phyloP scores from a whole-genome alignment of 1,140 invertebrate species.

The Hyphantria cunea region DNA sequence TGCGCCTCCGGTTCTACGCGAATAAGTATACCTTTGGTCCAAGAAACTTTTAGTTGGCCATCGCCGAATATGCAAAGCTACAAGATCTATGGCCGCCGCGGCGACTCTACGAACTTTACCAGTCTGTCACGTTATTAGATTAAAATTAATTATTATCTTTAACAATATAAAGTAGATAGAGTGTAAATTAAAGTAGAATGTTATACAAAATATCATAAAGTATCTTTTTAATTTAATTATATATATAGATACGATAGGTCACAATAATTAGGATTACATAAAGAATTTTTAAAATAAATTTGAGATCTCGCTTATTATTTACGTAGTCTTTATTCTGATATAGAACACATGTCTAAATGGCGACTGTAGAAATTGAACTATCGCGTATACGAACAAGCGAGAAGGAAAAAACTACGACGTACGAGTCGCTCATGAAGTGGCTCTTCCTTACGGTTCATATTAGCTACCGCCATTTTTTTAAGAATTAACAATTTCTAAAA shows the following conservation, averaged over 20 bases:
- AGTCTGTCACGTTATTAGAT: conserved; percentile 81
- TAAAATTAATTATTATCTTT: conserved; percentile 82
- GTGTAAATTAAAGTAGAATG: conserved; percentile 81
- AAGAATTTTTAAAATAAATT: conserved; percentile 81
- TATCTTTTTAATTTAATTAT: conserved; percentile 70
- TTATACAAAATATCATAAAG: conserved; percentile 81
- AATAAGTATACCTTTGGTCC: conserved; percentile 81
- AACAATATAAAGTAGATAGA: conserved; percentile 78
- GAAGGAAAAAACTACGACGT: conserved; percentile 35
- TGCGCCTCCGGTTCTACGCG: conserved; percentile 80
- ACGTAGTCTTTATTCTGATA: conserved; percentile 80
- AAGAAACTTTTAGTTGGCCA: conserved; percentile 78
- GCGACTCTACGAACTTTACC: conserved; percentile 81
- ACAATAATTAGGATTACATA: conserved; percentile 77
- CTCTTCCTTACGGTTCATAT: conserved; percentile 20
- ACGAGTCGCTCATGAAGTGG: neutral
- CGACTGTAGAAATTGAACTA: conserved; percentile 70
- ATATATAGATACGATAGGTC: conserved; percentile 74
- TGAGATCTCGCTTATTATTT: conserved; percentile 81
- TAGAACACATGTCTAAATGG: conserved; percentile 77
- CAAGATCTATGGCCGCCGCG: conserved; percentile 76
- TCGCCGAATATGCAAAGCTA: conserved; percentile 81
- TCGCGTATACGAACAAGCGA: conserved; percentile 71
- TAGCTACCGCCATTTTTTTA: conserved; percentile 9
- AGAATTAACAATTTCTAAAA: no score